Evolutionary conservation across 2,888 invertebrate genomes (phyloP).

Genomic region (Caenorhabditis becei): DNA sequence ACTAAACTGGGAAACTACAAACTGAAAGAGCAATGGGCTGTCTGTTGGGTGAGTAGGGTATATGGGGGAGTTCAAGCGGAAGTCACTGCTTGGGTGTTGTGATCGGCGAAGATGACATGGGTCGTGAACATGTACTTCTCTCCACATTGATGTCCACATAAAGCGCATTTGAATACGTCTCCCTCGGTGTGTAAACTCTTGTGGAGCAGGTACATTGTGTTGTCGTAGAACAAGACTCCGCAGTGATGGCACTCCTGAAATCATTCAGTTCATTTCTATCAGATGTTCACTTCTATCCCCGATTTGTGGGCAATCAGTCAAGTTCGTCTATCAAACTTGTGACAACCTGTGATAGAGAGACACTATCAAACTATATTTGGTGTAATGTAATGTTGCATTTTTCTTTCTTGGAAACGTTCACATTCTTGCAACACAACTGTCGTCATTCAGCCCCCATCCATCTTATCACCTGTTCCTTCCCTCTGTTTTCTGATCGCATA

Average conservation of each 20-base stretch:
- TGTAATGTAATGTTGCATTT: conserved; percentile 26
- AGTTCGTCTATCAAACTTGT: conserved; percentile 28
- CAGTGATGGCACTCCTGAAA: conserved; percentile 88
- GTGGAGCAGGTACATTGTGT: conserved; percentile 95
- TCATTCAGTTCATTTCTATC: not conserved
- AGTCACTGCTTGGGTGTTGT: conserved; percentile 55
- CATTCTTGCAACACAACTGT: conserved; percentile 31
- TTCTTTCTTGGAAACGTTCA: conserved; percentile 29
- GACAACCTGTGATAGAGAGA: conserved; percentile 20
- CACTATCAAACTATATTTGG: conserved; percentile 39
- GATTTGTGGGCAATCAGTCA: not conserved
- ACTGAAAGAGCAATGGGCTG: conserved; percentile 49
- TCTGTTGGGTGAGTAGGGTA: not conserved
- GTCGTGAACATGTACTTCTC: conserved; percentile 98
- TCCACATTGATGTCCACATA: conserved; percentile 95
- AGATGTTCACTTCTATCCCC: conserved; percentile 16
- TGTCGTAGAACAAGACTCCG: conserved; percentile 95
- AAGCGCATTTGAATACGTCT: conserved; percentile 91
- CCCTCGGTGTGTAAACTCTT: conserved; percentile 95
- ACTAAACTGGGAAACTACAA: conserved; percentile 49
- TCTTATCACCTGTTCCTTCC: conserved; percentile 7
- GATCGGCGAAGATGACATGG: conserved; percentile 88
- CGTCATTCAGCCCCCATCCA: not conserved
- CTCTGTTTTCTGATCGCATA: conserved; percentile 9
- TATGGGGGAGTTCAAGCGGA: conserved; percentile 36